Base-by-base conservation (phyloP, 2,113 vertebrate species). In the Oreocharis arfaki region DNA sequence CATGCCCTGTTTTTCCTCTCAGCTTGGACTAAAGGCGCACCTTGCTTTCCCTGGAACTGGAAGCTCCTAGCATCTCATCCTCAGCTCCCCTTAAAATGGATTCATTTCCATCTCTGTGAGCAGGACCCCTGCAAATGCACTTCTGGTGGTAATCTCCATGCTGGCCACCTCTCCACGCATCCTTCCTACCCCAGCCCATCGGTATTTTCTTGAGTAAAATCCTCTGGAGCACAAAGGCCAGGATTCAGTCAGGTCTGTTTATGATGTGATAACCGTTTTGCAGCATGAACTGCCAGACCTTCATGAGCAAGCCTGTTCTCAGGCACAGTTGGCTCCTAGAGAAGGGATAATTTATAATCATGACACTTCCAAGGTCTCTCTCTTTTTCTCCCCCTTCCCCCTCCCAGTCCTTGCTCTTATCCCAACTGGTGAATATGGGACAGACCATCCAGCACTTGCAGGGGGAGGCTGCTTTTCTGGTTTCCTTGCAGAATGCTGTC, bases 311-410 rank as follows among this genome's bases (percentile, higher is more conserved):
- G 61, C 24, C 10, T 0, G 0, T 77, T 90, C 78, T 74, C 37
- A 32, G 77, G 35, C n/a, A 23, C 20, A 57, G 35, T 6, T 17
- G 21, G 39, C 32, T 89, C 9, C 64, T 41, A 33, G 42, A 55
- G 65, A 82, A 94, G n/a, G 64, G 37, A 47, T 73, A 9, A 93
- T 88, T 89, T 84, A 82, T 82, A 86, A 89, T 28, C 17, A 12
- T 79, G 65, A 60, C 78, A 70, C 27, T 93, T 57, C 67, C 59
- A 87, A 87, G 69, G 55, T 63, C 69, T 82, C 33, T 84, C 13
- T 67, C 30, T 37, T 26, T 69, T 28, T 35, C 14, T n/a, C 4
- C 41, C 17, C 9, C 21, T 56, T 41, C 11, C 10, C 15, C 16
- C 16, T 77, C 30, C 35, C 33, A 41, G 39, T 20, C 46, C 30